Base-by-base conservation (phyloP, 2,113 vertebrate genomes). In the Caretta caretta region DNA sequence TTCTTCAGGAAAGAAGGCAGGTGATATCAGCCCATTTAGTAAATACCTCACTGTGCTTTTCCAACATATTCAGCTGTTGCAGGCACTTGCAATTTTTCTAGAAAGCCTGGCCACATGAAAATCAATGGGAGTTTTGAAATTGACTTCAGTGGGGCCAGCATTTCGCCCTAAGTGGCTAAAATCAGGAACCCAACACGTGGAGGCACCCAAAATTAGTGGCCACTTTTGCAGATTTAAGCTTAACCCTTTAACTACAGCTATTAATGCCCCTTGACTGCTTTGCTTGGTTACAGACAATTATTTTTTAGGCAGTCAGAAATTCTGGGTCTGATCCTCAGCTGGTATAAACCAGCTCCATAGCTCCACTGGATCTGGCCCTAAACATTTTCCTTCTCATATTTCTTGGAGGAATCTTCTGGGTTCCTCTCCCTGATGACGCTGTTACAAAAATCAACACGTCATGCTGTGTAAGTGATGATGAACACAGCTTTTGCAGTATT, bases 21-120 rank as follows among this genome's bases (percentile, higher is more conserved):
- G 1, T 1, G 78, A 87, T 19, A 38, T 19, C n/a, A 50, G 53
- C 27, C 48, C 16, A 2, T 35, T 25, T 54, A 53, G n/a, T 87
- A 90, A 80, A 51, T 75, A 79, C 31, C 16, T 59, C 42, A 12
- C 22, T 0, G 22, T 79, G 38, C 87, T 88, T 46, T 94, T 88
- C 57, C 88, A 79, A 54, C 80, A 53, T 27, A 53, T 1, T 5
- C 56, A 72, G 79, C 35, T 29, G 2, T 11, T 57, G 57, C 46
- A 90, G 42, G 65, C 8, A 42, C 48, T 78, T 57, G 1, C 29
- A 38, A 1, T 16, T 3, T 5, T 83, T 59, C 57, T 54, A 42
- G 10, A 59, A 49, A 91, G 8, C 1, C 53, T 1, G 24, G 5
- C n/a, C 53, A 24, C 0, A 0, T 27, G 22, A 24, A 89, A 35